Percentiles rank a stretch among this genome's conserved stretches.
These are phyloP conservation scores for Rhea americana DNA, from an alignment of 2,113 vertebrate species.

Conservation along the genomic window DNA sequence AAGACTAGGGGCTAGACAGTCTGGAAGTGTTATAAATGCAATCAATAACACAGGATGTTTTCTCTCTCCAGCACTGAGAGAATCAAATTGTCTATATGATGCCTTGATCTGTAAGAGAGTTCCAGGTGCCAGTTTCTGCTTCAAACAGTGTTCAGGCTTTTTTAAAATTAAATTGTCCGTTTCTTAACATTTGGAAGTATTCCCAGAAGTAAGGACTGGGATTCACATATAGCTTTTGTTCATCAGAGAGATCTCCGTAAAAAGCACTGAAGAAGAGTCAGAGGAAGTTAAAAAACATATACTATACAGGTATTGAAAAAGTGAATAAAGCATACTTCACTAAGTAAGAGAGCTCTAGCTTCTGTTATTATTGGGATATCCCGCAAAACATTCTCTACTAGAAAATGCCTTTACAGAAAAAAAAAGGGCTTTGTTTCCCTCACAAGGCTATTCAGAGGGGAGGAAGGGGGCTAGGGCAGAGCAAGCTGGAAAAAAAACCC, in stretches of 20 bases:
- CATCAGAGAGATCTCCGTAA: neutral
- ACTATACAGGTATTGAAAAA: neutral
- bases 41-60: neutral
- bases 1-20: neutral
- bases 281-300: neutral
- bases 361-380: neutral
- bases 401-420: neutral
- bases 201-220: neutral
- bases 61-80: neutral
- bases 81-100: neutral
- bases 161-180: neutral
- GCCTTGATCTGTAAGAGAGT: neutral
- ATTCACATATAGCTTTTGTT: neutral
- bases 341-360: neutral
- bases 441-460: neutral
- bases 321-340: neutral
- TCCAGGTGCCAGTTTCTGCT: neutral
- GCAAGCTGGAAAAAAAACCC: neutral
- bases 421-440: neutral
- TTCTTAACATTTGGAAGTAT: neutral
- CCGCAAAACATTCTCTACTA: neutral
- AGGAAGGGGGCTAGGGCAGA: neutral
- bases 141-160: accelerated
- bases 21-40: neutral
- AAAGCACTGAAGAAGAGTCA: neutral